These are phyloP conservation scores for Corythornis vintsioides DNA, from an alignment of 2,113 vertebrate species.

Conservation along the genomic window DNA sequence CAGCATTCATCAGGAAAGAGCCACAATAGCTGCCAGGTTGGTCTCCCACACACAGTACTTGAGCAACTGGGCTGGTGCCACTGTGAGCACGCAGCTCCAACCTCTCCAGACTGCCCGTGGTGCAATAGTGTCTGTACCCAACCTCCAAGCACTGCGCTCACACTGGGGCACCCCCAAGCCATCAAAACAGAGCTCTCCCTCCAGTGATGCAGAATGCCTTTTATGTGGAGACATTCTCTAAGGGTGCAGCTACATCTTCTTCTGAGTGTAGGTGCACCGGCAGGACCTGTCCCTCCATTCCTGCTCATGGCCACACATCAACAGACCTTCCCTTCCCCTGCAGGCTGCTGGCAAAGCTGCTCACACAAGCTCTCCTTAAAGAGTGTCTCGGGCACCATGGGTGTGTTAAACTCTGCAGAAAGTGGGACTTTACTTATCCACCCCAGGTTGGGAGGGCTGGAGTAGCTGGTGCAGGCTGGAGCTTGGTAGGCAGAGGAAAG, in stretches of 20 bases:
- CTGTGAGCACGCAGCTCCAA: accelerated
- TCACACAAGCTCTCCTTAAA: not conserved
- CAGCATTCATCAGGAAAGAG: accelerated
- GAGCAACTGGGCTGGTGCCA: not conserved
- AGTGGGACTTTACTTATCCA: not conserved
- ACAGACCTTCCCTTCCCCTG: not conserved
- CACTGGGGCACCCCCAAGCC: not conserved
- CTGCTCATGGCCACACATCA: not conserved
- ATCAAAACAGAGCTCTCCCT: not conserved
- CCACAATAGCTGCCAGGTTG: not conserved
- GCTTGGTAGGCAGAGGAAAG: not conserved
- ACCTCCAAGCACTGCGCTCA: accelerated
- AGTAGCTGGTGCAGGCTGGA: not conserved
- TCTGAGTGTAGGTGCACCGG: not conserved
- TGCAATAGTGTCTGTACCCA: accelerated
- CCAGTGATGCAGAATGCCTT: not conserved
- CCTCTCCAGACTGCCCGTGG: accelerated
- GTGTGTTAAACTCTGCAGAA: not conserved
- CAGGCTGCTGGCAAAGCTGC: not conserved
- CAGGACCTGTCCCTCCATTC: not conserved
- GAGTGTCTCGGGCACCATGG: accelerated
- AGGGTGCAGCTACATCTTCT: not conserved
- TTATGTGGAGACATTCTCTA: not conserved
- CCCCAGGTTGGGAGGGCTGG: not conserved
- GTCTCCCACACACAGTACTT: not conserved